Conservation (phyloP, 2,888 invertebrate genomes). For the Onthophagus sagittarius region DNA sequence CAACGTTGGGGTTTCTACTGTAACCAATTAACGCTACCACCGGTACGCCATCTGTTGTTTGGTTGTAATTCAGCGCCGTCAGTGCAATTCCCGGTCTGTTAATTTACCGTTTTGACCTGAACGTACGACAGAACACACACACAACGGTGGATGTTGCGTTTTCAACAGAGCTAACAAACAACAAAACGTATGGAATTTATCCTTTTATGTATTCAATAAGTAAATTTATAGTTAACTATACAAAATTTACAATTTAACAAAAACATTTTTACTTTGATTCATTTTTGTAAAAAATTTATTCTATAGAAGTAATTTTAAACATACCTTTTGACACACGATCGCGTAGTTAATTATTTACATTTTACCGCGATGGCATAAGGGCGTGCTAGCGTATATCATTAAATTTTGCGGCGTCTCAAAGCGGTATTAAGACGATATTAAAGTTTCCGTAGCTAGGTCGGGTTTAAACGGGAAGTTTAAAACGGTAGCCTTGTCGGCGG, state of each 20-base stretch:
- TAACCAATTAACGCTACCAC: constrained; percentile 22
- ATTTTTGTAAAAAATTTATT: no score
- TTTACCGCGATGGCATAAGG: not conserved
- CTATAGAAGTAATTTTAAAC: not conserved
- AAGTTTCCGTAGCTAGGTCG: not conserved
- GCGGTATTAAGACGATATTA: not conserved
- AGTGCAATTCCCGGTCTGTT: constrained; percentile 6
- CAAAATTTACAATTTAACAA: no score
- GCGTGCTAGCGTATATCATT: not conserved
- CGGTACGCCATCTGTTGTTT: constrained; percentile 20
- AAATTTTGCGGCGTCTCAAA: not conserved
- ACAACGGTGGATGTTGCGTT: not conserved
- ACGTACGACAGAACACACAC: not conserved
- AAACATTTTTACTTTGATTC: no score
- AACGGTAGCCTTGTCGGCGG: not conserved
- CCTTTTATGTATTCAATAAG: no score
- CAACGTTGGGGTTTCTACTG: constrained; percentile 17
- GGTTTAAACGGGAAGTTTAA: not conserved
- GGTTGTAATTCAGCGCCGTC: constrained; percentile 21
- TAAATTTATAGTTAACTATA: no score
- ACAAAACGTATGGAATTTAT: not conserved
- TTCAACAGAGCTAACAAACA: not conserved
- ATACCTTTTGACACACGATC: not conserved
- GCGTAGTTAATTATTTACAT: not conserved
- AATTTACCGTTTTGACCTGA: constrained; percentile 4